Evolutionary conservation across 2,888 invertebrate genomes (phyloP), one percentile per base, ranked within the genome.

Genomic region (Laspeyria flexula): DNA sequence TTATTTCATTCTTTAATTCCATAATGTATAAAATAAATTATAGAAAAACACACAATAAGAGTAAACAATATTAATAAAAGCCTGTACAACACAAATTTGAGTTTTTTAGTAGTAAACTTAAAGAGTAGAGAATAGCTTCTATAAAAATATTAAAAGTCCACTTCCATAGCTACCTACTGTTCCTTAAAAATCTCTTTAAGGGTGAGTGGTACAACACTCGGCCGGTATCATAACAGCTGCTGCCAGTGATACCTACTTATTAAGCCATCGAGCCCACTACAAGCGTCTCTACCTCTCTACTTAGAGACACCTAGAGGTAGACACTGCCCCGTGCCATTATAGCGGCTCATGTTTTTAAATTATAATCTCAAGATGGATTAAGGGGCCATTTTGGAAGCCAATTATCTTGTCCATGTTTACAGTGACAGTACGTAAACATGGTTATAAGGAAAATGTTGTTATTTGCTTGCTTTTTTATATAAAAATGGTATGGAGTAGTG

Each of bases 161-260:
- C 55, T 62, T 88, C 87, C 83, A 73, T 59, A n/a, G n/a, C n/a
- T n/a, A n/a, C n/a, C n/a, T n/a, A 31, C 33, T 53, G 43, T 41
- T 16, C 48, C 0, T 9, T 31, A 72, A 81, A 84, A 87, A 82
- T 75, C 67, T 78, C 73, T 81, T 85, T 86, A 83, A 85, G 86
- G 86, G 83, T 83, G 89, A 89, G 82, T 86, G 87, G 85, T 83
- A 87, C 85, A 86, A 87, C 90, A 89, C 87, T 85, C 82, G 86
- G 82, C 80, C 85, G 88, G 88, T 90, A 88, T 90, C 90, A 89
- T 86, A 90, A 85, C 90, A 92, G 91, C 90, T 91, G 92, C 85
- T 86, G 78, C 89, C 82, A 81, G 78, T 83, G 89, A 92, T 91
- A 90, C 90, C 86, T 86, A 84, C 87, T 88, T 90, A 90, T 90